These are phyloP conservation scores for Sweltsa coloradensis DNA, from an alignment of 1,140 invertebrate genomes.

Conservation along the genomic window DNA sequence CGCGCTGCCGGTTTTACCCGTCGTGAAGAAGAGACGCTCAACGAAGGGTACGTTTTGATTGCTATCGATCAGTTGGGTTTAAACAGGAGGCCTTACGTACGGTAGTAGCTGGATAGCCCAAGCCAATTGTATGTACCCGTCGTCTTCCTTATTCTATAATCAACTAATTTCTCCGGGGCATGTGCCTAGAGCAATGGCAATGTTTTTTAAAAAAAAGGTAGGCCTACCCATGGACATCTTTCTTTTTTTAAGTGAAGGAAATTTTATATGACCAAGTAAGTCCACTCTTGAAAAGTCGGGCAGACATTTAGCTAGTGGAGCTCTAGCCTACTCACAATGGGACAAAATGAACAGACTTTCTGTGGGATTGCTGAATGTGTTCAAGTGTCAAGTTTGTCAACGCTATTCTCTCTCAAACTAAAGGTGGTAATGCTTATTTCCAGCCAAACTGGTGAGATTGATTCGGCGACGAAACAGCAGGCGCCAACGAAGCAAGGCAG, in stretches of 20 bases:
- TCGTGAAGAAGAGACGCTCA: neutral
- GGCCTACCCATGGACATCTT: no score
- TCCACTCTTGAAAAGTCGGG: conserved; percentile 15
- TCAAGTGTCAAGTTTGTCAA: neutral
- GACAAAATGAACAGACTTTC: conserved; percentile 28
- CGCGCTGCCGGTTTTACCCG: neutral
- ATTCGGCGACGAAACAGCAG: conserved; percentile 31
- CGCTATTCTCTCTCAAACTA: neutral
- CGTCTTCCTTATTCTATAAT: no score
- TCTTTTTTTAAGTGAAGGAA: no score
- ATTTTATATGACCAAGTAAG: no score
- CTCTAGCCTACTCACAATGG: conserved; percentile 13
- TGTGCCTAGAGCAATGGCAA: no score
- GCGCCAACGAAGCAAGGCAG: conserved; percentile 25
- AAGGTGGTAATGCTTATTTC: conserved; percentile 2
- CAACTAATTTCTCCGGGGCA: no score
- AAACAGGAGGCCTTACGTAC: conserved; percentile 1
- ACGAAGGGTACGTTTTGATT: neutral
- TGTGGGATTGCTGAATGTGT: conserved; percentile 24
- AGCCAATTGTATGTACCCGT: no score
- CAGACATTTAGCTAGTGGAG: neutral
- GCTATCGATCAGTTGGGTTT: neutral
- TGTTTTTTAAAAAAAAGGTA: no score
- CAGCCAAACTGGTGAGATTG: conserved; percentile 30
- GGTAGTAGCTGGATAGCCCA: conserved; percentile 23